Base-by-base conservation (phyloP, 2,113 vertebrate genomes). In the Procavia capensis region DNA sequence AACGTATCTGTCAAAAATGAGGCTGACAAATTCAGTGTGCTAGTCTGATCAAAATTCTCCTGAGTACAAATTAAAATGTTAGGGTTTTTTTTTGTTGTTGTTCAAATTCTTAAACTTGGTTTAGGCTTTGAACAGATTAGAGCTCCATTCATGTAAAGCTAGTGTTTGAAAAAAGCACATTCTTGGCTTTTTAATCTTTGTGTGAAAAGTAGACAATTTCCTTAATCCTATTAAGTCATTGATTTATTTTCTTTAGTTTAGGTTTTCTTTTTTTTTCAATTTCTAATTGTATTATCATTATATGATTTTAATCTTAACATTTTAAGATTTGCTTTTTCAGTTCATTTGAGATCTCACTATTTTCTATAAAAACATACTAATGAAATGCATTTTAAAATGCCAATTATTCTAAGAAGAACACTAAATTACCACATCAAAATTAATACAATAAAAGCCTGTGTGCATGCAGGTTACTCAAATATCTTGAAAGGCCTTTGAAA, bases 81-180 rank as follows among this genome's bases (percentile, higher is more conserved):
- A 87, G 22, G 6, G 9, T 54, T 75, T 43, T 75, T 50, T 64
- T 95, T 95, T 95, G 47, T 50, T 64, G 93, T 95, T 95, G 47
- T 95, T 90, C 85, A 20, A 95, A 78, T 90, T 14, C 39, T 74
- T 87, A 68, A 88, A 94, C 41, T 75, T 93, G 75, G 41, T 96
- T 95, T 93, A 95, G 64, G 41, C 20, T 91, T 96, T 95, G n/a
- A 93, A 39, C 39, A 25, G 34, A 94, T 90, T 91, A 95, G 96
- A 95, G 90, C 11, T 85, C 17, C 66, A 85, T 91, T 91, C 43
- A 80, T 64, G 45, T 76, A 93, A 92, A 86, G 25, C 41, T 82
- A 79, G 19, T 39, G 61, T 66, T 63, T 50, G 83, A 50, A 84
- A 94, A 87, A 50, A 47, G 92, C 68, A 84, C 20, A 80, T 79